phyloP scores from a whole-genome alignment of 2,888 invertebrate genomes.

The Nasonovia ribisnigri region DNA sequence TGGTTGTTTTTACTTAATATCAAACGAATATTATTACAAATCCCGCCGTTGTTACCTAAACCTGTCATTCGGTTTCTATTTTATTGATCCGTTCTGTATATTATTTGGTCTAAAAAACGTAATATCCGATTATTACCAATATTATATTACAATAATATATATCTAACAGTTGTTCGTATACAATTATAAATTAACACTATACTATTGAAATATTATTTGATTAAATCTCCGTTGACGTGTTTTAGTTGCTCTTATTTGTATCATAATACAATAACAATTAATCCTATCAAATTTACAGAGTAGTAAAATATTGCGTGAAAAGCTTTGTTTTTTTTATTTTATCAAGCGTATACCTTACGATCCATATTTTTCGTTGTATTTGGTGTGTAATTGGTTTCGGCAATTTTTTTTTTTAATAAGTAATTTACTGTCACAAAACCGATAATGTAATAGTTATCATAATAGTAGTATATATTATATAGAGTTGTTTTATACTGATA shows the following conservation, averaged over 20 bases:
- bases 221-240: not conserved
- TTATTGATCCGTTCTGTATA: not conserved
- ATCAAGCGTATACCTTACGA: not conserved
- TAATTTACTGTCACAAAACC: not conserved
- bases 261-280: not conserved
- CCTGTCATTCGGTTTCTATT: not conserved
- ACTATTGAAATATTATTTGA: slow-evolving; percentile 21
- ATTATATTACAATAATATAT: not conserved
- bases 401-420: slow-evolving; percentile 9
- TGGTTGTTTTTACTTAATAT: not conserved
- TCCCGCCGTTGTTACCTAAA: not conserved
- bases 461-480: slow-evolving; percentile 37
- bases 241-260: not conserved
- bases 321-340: slow-evolving; percentile 35
- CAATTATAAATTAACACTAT: not conserved
- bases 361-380: slow-evolving; percentile 16
- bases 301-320: slow-evolving; percentile 36
- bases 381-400: slow-evolving; percentile 35
- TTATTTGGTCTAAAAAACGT: slow-evolving; percentile 9
- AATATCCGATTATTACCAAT: not conserved
- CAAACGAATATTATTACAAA: slow-evolving; percentile 9
- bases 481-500: not conserved
- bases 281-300: slow-evolving; percentile 19
- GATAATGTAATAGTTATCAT: not conserved
- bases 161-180: not conserved